Evolutionary conservation across 37 sponge, comb jelly and placozoan genomes (phyloP), one percentile per base, ranked within the genome.

Genomic region (Ianthella basta): DNA sequence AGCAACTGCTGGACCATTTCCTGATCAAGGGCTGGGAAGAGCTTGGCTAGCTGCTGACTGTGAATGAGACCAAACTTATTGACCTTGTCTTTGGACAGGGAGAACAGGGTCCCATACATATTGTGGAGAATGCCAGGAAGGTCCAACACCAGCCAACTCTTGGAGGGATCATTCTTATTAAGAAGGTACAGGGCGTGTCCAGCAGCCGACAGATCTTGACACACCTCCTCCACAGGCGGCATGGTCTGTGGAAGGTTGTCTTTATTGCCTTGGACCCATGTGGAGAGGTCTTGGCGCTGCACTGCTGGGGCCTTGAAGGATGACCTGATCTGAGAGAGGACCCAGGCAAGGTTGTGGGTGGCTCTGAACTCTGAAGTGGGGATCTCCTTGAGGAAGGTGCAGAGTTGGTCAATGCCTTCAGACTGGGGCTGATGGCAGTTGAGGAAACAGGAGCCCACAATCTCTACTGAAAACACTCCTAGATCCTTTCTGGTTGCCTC

Each of bases 41-140:
- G 66, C 8, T 64, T 30, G 23, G 66, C 23, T 30, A 64, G 66
- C 12, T 16, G 12, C 14, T 64, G 66, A 64, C 66, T 29, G n/a
- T 64, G 23, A 30, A 64, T 24, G 66, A 64, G 66, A 64, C 66
- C 66, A 64, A 64, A 64, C n/a, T 64, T 64, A 30, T 64, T 64
- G 14, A 64, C 66, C 23, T 29, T 64, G 29, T 64, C 27, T 30
- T 64, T 64, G 23, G 66, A 64, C 23, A 30, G 66, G 66, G 66
- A 64, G 66, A 64, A 64, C n/a, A 64, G 66, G 27, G 66, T 64
- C 66, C 66, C 66, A 16, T 64, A 64, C 66, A 64, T 30, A 24
- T 64, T 16, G 66, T 64, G 66, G 27, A 64, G 20, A 29, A 64
- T 64, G 66, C 29, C 23, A 29, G 66, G 66, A 16, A 64, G 66